Conservation (phyloP, 2,888 invertebrate species). For the Caradrina clavipalpis region DNA sequence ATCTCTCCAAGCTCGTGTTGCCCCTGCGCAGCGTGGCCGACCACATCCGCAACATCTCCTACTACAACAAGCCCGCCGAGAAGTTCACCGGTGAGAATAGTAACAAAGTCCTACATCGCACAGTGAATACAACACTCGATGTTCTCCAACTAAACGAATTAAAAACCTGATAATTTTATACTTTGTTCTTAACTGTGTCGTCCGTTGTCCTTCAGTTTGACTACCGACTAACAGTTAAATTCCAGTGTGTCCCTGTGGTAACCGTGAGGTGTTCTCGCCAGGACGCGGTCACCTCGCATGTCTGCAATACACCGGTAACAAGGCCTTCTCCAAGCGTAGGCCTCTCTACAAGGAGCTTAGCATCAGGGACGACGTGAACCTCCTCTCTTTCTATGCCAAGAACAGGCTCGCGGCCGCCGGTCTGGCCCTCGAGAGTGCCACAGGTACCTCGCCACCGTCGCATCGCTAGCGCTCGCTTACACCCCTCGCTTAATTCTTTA, state of each 20-base stretch:
- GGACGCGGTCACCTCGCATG: conserved; percentile 96
- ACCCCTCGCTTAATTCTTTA: conserved; percentile 85
- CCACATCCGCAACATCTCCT: conserved; percentile 92
- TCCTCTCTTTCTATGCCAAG: conserved; percentile 96
- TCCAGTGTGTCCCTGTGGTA: conserved; percentile 84
- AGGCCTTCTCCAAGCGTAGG: conserved; percentile 94
- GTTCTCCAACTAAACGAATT: conserved; percentile 66
- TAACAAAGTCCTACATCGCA: conserved; percentile 57
- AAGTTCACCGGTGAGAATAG: conserved; percentile 92
- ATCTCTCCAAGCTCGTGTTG: conserved; percentile 93
- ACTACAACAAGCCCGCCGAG: conserved; percentile 93
- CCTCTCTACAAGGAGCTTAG: conserved; percentile 94
- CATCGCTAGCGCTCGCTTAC: conserved; percentile 84
- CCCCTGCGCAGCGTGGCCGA: conserved; percentile 92
- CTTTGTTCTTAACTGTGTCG: conserved; percentile 52
- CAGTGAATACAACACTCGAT: conserved; percentile 55
- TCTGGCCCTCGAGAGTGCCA: conserved; percentile 85
- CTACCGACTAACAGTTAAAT: conserved; percentile 82
- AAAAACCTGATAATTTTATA: conserved; percentile 56
- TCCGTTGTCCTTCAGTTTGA: conserved; percentile 65
- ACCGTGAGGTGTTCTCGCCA: conserved; percentile 89
- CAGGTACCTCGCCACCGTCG: conserved; percentile 86
- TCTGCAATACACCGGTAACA: conserved; percentile 95
- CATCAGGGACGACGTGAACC: conserved; percentile 96
- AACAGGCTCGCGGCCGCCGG: conserved; percentile 93